Evolutionary conservation across 35 echinoderm and acorn worm species (phyloP).

Genomic region (Lytechinus pictus): DNA sequence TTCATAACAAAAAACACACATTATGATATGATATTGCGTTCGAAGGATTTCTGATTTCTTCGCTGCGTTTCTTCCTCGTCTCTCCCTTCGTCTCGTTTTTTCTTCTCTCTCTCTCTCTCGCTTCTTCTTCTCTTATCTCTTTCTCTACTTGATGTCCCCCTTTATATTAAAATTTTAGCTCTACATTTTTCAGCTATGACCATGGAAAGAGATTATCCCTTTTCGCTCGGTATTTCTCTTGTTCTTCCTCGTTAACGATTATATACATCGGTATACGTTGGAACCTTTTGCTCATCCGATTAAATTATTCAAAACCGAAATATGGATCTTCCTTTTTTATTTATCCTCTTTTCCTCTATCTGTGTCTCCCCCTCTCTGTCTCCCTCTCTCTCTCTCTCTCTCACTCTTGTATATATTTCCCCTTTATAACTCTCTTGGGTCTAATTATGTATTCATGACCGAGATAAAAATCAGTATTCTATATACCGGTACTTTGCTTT

Average conservation of each 20-base stretch:
- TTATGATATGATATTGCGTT: neutral
- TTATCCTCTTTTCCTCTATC: neutral
- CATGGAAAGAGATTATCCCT: neutral
- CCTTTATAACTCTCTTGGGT: neutral
- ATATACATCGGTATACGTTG: neutral
- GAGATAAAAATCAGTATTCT: neutral
- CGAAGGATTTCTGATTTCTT: too few relatives aligned
- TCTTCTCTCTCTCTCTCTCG: neutral
- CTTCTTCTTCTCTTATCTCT: neutral
- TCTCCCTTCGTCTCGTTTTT: neutral
- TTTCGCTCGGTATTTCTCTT: neutral
- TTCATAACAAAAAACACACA: neutral
- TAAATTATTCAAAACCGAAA: neutral
- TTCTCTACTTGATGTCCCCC: neutral
- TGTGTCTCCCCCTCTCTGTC: neutral
- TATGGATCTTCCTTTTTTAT: neutral
- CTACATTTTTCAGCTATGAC: neutral
- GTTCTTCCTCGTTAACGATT: neutral
- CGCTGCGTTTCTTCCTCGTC: neutral
- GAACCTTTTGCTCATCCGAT: neutral
- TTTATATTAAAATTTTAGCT: neutral
- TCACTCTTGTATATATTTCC: neutral
- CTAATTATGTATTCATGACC: constrained; percentile 9
- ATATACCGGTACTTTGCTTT: too few relatives aligned
- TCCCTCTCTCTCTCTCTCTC: too few relatives aligned